These are phyloP conservation scores for Caenorhabditis latens DNA, from an alignment of 1,140 invertebrate species.

Conservation along the genomic window DNA sequence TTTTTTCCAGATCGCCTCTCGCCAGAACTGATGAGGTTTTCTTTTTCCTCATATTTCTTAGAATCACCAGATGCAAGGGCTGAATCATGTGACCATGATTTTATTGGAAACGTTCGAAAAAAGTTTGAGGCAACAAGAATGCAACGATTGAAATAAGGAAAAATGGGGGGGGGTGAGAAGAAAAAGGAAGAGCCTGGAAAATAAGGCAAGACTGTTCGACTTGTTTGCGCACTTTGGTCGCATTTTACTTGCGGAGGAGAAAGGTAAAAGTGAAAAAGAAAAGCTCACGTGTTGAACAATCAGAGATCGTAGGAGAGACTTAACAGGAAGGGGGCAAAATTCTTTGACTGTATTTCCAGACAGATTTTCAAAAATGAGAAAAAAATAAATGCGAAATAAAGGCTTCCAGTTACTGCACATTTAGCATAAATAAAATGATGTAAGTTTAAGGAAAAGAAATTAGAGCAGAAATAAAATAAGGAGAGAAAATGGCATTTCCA, in stretches of 20 bases:
- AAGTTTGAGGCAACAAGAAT: neutral
- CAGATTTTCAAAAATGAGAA: neutral
- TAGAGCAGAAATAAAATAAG: neutral
- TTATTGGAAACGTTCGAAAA: neutral
- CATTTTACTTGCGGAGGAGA: slow-evolving; percentile 4
- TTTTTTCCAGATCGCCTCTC: neutral
- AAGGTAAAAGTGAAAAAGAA: neutral
- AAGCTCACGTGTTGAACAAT: slow-evolving; percentile 46
- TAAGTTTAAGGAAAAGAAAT: neutral
- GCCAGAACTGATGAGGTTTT: neutral
- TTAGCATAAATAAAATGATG: neutral
- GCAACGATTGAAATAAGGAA: neutral
- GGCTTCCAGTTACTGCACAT: neutral
- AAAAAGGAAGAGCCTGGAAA: neutral
- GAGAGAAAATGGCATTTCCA: neutral
- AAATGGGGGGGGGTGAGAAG: neutral
- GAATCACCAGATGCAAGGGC: neutral
- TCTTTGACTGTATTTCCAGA: neutral
- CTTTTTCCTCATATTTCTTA: neutral
- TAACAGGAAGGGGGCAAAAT: neutral
- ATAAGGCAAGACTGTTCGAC: slow-evolving; percentile 27
- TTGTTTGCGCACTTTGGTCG: slow-evolving; percentile 47
- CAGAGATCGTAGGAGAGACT: slow-evolving; percentile 2
- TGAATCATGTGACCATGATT: neutral
- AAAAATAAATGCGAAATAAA: neutral